Evolutionary conservation across 1,140 invertebrate species (phyloP).

Genomic region (Rhyacophila brunnea): DNA sequence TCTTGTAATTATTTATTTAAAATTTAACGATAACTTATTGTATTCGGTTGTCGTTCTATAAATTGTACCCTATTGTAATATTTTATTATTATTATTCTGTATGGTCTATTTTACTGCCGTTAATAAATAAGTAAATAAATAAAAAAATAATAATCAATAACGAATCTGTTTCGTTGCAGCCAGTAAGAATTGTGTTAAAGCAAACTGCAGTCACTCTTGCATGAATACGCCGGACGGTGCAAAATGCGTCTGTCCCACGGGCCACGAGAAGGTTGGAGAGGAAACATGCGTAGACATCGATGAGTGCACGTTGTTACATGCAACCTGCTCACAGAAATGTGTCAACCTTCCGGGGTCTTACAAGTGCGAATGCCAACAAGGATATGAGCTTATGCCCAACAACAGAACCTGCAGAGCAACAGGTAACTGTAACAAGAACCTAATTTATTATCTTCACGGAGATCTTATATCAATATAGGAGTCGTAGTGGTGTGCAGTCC

Average conservation of each 20-base stretch:
- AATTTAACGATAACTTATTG: no score
- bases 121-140: no score
- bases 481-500: no score
- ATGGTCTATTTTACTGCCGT: no score
- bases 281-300: slow-evolving; percentile 45
- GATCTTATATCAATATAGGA: no score
- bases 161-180: slow-evolving; percentile 3
- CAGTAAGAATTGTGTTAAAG: slow-evolving; percentile 37
- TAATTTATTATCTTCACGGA: no score
- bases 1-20: no score
- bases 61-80: no score
- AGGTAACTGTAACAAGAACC: no score
- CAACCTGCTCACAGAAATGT: slow-evolving; percentile 80
- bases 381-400: slow-evolving; percentile 67
- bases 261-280: slow-evolving; percentile 28
- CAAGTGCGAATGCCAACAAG: slow-evolving; percentile 74
- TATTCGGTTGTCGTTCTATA: no score
- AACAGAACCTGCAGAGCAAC: slow-evolving; percentile 68
- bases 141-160: no score
- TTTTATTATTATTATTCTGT: no score
- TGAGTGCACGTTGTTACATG: slow-evolving; percentile 40
- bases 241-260: slow-evolving; percentile 14
- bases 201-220: slow-evolving; percentile 49
- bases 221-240: slow-evolving; percentile 41
- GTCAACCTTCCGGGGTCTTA: slow-evolving; percentile 74